Conservation (phyloP, 2,797 vertebrate species). For the Poeciliopsis infans region DNA sequence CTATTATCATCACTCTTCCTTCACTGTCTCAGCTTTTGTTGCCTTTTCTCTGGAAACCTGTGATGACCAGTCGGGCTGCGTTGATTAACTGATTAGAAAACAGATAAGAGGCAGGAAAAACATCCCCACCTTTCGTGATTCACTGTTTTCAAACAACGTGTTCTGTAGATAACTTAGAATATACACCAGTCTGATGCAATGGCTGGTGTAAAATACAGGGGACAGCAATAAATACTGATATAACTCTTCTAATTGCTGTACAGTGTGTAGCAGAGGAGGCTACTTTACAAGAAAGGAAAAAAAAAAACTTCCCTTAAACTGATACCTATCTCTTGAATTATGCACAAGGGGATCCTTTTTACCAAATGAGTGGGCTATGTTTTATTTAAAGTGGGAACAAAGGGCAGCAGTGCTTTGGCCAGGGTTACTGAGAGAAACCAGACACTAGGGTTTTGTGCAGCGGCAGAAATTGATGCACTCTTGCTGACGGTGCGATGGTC, state of each 20-base stretch:
- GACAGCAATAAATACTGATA: conserved; percentile 29
- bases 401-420: conserved; percentile 65
- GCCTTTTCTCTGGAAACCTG: not conserved
- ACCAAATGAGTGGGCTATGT: conserved; percentile 75
- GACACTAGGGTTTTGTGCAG: conserved; percentile 74
- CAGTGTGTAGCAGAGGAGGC: not conserved
- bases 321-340: conserved; percentile 73
- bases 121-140: conserved; percentile 1
- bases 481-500: conserved; percentile 50
- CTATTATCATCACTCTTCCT: not conserved
- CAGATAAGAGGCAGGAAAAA: not conserved
- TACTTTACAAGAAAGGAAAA: not conserved
- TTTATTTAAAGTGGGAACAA: conserved; percentile 82
- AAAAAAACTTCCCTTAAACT: conserved; percentile 30
- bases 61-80: not conserved
- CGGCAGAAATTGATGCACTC: conserved; percentile 70
- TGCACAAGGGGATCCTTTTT: conserved; percentile 67
- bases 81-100: not conserved
- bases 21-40: too few relatives aligned
- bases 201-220: not conserved
- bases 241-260: conserved; percentile 22
- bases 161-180: not conserved
- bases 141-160: not conserved
- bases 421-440: conserved; percentile 62
- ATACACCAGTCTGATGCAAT: conserved; percentile 3